phyloP scores from a whole-genome alignment of 1,140 invertebrate species.

The Sipha flava region DNA sequence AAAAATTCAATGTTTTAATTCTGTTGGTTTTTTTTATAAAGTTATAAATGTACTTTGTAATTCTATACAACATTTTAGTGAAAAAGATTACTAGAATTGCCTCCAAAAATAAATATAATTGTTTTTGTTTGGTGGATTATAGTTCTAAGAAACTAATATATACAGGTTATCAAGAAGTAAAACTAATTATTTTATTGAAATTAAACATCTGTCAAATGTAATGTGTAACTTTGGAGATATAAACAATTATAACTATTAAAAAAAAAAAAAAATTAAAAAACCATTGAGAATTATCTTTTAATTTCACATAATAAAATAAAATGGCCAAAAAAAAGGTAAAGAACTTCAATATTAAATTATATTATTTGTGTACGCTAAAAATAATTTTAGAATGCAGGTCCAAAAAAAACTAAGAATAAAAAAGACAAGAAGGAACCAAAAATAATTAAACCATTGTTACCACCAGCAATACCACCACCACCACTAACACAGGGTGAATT shows the following conservation, averaged over 20 bases:
- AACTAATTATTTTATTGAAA: not conserved
- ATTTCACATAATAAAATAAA: not conserved
- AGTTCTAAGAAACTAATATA: too few relatives aligned
- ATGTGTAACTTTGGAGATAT: not conserved
- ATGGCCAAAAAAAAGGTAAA: not conserved
- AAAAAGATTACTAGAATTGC: too few relatives aligned
- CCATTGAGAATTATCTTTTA: not conserved
- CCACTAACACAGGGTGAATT: conserved; percentile 46
- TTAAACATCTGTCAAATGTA: not conserved
- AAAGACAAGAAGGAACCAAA: not conserved
- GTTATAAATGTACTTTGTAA: too few relatives aligned
- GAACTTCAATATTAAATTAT: not conserved
- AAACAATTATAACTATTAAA: not conserved
- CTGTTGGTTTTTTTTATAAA: too few relatives aligned
- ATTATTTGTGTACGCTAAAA: not conserved
- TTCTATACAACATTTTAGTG: too few relatives aligned
- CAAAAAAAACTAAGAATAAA: conserved; percentile 36
- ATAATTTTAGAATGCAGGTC: not conserved
- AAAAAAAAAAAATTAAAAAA: conserved; percentile 36
- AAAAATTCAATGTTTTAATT: too few relatives aligned
- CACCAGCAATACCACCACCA: not conserved
- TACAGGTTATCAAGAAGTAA: too few relatives aligned
- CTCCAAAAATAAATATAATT: too few relatives aligned
- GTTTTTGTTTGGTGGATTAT: too few relatives aligned
- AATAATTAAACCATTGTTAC: not conserved